These are phyloP conservation scores for Numenius phaeopus DNA, from an alignment of 2,797 vertebrate species.

Conservation along the genomic window DNA sequence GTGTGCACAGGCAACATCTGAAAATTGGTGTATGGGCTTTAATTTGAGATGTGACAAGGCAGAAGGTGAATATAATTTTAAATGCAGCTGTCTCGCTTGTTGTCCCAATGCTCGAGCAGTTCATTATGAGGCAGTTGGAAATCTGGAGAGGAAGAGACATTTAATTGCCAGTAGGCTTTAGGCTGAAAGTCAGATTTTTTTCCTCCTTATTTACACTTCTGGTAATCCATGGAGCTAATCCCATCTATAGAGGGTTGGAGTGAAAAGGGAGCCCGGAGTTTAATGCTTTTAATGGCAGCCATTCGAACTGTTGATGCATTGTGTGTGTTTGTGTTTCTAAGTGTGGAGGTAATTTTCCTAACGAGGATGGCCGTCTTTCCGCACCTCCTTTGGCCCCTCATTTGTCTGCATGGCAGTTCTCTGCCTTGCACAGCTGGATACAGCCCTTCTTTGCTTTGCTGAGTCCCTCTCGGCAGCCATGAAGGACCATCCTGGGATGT, in stretches of 20 bases:
- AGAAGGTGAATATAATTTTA: background rate
- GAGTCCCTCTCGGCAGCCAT: background rate
- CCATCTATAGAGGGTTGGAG: background rate
- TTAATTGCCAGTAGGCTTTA: background rate
- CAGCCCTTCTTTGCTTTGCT: background rate
- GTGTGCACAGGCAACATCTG: background rate
- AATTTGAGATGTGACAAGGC: background rate
- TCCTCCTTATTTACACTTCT: background rate
- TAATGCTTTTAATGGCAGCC: background rate
- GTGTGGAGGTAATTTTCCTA: background rate
- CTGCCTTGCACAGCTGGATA: background rate
- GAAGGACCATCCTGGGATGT: background rate
- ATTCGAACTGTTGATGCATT: background rate
- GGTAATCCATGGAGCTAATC: background rate
- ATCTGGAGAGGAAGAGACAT: background rate
- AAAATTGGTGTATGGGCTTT: background rate
- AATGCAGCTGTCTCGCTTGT: background rate
- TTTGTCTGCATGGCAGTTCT: fast-evolving
- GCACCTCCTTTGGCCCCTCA: background rate
- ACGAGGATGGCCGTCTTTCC: fast-evolving
- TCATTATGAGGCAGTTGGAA: background rate
- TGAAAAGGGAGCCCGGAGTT: background rate
- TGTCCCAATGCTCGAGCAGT: background rate
- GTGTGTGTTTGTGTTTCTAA: background rate
- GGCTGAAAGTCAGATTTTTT: background rate